phyloP scores from a whole-genome alignment of 2,113 vertebrate genomes.

The Gymnorhina tibicen region DNA sequence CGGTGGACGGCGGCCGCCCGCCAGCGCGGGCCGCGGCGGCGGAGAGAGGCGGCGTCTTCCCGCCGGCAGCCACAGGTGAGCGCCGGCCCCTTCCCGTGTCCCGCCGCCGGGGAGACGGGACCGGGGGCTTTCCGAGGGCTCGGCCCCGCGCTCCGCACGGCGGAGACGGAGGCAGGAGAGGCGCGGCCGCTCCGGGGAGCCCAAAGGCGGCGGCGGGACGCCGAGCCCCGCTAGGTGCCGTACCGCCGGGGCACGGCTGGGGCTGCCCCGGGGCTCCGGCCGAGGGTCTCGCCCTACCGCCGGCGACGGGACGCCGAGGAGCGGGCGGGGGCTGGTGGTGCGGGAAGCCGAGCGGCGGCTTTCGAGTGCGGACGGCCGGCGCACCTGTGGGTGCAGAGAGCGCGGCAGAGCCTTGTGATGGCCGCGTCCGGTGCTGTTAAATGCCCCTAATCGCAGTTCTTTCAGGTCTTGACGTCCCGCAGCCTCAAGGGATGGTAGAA shows the following conservation, averaged over 20 bases:
- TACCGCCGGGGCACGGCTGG: too few species aligned
- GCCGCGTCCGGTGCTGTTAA: neutral
- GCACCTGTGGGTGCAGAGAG: neutral
- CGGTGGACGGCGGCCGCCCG: constrained; percentile 25
- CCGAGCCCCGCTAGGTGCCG: neutral
- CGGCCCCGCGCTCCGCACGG: neutral
- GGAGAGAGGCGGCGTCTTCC: constrained; percentile 40
- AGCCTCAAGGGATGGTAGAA: neutral
- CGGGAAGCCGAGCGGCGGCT: neutral
- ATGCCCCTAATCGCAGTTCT: neutral
- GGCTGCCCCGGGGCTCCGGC: neutral
- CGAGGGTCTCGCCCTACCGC: neutral
- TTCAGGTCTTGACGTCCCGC: too few species aligned
- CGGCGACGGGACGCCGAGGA: neutral
- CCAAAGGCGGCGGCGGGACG: neutral
- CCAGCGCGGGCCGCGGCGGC: constrained; percentile 31
- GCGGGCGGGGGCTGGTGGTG: neutral
- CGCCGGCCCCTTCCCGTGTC: neutral
- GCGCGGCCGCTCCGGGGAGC: neutral
- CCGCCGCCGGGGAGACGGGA: neutral
- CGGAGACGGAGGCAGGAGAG: neutral
- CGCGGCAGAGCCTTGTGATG: neutral
- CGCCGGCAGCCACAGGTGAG: constrained; percentile 46
- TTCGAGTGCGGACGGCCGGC: neutral
- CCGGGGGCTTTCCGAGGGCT: too few species aligned